Evolutionary conservation across 2,888 invertebrate species (phyloP), one percentile per base, ranked within the genome.

Genomic region (Labia minor): DNA sequence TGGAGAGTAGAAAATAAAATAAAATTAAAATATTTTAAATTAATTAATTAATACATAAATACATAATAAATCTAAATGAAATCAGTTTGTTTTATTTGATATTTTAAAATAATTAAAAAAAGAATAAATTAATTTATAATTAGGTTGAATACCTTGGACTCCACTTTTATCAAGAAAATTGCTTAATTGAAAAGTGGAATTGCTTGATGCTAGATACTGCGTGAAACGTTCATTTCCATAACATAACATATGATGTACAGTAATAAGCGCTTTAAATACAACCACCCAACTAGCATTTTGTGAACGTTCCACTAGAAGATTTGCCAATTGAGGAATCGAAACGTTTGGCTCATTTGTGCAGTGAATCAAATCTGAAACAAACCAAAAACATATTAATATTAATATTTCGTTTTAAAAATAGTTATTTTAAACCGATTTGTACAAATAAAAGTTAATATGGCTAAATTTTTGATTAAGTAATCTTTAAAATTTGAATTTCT

Each of bases 201-300:
- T 99, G 83, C 96, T 98, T 74, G 98, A 99, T 69, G 99, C 99
- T 82, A 99, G 85, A 82, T 97, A 99, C 83, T 99, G 99, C 79
- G 97, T 97, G 81, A 99, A 99, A 79, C 99, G 89, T 97, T 99
- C 99, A 83, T 99, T 99, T 76, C 99, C 99, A 82, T 98, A 98
- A 77, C 98, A 98, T 87, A 99, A 92, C 80, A 99, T 85, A 81
- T 99, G 97, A 81, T 99, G 99, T 71, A 96, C 95, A 69, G 98
- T 97, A 76, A 99, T 92, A 72, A 99, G 87, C 66, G 97, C 88
- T 81, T 99, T 99, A 81, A 95, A 99, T 69, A 99, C 98, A 70
- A 99, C 97, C 72, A 98, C 93, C 98, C 99, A 99, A 79, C 92
- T 96, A 73, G 92, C 87, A 81, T 95, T 95, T 80, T 97, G 97